Evolutionary conservation across 2,888 invertebrate species (phyloP), one percentile per base, ranked within the genome.

Genomic region (Philaethria dido): DNA sequence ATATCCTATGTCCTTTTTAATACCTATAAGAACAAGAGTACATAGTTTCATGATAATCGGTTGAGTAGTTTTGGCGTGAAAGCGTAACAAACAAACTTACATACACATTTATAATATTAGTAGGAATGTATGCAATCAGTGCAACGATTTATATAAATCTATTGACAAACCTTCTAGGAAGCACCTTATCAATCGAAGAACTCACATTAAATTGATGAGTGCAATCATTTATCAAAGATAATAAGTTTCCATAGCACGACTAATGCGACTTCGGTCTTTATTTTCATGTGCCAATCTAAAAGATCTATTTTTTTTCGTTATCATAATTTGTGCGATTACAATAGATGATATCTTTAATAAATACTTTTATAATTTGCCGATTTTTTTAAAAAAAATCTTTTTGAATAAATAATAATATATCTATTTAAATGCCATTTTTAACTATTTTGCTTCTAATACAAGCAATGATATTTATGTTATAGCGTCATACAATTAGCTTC

Each of bases 141-240:
- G 55, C 1, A 0, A 54, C 14, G 20, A 0, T 47, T 47, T 11
- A 1, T 48, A 48, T 14, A 16, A 44, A 44, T n/a, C 44, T 8
- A n/a, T 50, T 2, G n/a, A n/a, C 9, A 22, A 36, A 20, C 2
- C 6, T 55, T 55, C 55, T 36, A 55, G 20, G 55, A 39, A 55
- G 22, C 4, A 39, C 39, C 39, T 55, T 55, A 55, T 55, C 55
- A 55, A 20, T 5, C 9, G 33, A 50, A 48, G 25, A 18, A 22
- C 36, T 36, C 13, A 13, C 36, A 22, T 33, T 20, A 48, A 13
- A 61, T 61, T 61, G n/a, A 22, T 61, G 11, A 48, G 14, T 61
- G 61, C 48, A 61, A 61, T 61, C 22, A 50, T 3, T 62, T 39
- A 60, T 60, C 47, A 13, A 20, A 11, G 63, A 64, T 64, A 64